Percentiles rank a stretch among this genome's conserved stretches.
phyloP scores from a whole-genome alignment of 2,888 invertebrate species.

The Pseudococcus longispinus region DNA sequence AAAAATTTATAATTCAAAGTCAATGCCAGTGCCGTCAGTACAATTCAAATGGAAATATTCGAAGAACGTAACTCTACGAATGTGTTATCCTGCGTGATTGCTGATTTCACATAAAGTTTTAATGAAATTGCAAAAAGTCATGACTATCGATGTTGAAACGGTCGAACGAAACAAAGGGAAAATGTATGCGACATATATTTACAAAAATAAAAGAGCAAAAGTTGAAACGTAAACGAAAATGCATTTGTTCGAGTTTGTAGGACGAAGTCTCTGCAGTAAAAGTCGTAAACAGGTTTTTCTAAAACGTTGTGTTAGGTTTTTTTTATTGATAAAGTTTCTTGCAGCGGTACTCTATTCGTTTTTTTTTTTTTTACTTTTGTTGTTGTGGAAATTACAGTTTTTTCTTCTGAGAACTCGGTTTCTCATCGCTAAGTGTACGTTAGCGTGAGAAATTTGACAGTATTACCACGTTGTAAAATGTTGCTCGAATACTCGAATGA shows the following conservation, averaged over 20 bases:
- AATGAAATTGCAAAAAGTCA: neutral
- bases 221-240: neutral
- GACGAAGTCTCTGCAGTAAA: neutral
- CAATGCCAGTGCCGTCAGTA: neutral
- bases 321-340: neutral
- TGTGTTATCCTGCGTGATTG: neutral
- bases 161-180: neutral
- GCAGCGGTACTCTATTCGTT: neutral
- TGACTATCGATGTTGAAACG: neutral
- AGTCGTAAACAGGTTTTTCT: neutral
- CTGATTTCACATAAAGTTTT: slow-evolving; percentile 1
- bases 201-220: neutral
- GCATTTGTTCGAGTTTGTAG: neutral
- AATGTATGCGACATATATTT: slow-evolving; percentile 6
- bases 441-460: neutral
- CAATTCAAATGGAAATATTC: neutral
- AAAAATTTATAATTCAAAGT: neutral
- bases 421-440: neutral
- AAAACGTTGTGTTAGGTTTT: neutral
- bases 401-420: neutral
- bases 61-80: neutral
- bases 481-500: neutral
- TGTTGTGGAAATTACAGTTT: neutral
- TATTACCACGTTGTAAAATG: neutral
- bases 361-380: neutral